Conservation (phyloP, 2,888 invertebrate genomes). For the Cantharis nigra region DNA sequence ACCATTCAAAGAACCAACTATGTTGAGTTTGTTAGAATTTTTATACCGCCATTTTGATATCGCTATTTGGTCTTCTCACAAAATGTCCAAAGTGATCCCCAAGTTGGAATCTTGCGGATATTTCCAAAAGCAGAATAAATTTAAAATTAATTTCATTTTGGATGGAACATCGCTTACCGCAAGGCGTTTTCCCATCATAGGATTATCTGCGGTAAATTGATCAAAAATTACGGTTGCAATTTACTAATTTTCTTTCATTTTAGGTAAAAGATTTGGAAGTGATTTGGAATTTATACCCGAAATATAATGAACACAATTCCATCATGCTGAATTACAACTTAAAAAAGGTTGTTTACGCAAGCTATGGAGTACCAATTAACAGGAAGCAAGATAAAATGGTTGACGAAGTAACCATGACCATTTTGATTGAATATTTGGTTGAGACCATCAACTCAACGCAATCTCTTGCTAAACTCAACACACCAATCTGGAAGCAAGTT, state of each 20-base stretch:
- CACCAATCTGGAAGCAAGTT: not conserved
- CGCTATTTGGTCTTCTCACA: not conserved
- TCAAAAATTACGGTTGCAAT: not conserved
- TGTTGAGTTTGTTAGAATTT: not conserved
- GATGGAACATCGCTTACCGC: not conserved
- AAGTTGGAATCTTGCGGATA: not conserved
- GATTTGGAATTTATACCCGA: not conserved
- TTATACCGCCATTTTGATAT: not conserved
- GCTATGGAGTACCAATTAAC: not conserved
- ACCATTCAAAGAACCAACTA: not conserved
- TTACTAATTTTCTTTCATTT: not conserved
- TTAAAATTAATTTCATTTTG: not conserved
- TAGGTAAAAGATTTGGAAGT: not conserved
- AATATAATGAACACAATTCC: not conserved
- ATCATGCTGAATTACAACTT: not conserved
- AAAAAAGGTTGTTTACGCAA: not conserved
- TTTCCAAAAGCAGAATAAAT: not conserved
- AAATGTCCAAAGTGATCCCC: not conserved
- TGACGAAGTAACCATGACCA: not conserved
- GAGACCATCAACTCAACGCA: not conserved
- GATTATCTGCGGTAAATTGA: not conserved
- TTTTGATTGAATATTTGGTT: not conserved
- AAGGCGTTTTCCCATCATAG: not conserved
- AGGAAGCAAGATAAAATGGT: not conserved
- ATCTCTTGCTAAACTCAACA: not conserved